Percentiles rank a stretch among this genome's conserved stretches.
These are phyloP conservation scores for Leucophenga varia DNA, from an alignment of 1,140 invertebrate genomes.

Conservation along the genomic window DNA sequence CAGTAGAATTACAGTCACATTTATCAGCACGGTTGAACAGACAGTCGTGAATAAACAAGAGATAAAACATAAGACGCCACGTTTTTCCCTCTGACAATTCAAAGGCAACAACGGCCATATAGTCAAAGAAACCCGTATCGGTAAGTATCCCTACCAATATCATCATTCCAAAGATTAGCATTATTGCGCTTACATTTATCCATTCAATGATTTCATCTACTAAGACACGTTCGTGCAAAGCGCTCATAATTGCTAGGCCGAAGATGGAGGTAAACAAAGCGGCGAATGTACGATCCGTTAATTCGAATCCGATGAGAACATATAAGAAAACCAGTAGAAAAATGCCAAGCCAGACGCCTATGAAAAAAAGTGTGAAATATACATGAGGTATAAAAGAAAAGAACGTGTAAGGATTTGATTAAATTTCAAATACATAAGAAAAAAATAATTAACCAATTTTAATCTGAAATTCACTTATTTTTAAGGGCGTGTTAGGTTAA, in stretches of 20 bases:
- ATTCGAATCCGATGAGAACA: conserved; percentile 40
- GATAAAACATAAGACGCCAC: conserved; percentile 75
- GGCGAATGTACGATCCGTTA: conserved; percentile 74
- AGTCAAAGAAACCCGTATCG: conserved; percentile 84
- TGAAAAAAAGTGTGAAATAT: too few species aligned
- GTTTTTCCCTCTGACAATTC: conserved; percentile 74
- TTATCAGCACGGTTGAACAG: conserved; percentile 79
- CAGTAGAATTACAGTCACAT: conserved; percentile 80
- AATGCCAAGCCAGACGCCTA: conserved; percentile 69
- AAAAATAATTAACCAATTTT: too few species aligned
- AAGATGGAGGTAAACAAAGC: conserved; percentile 74
- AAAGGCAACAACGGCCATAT: conserved; percentile 72
- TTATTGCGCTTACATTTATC: conserved; percentile 80
- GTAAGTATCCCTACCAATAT: conserved; percentile 78
- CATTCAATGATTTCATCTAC: conserved; percentile 73
- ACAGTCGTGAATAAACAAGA: conserved; percentile 77
- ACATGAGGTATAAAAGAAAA: too few species aligned
- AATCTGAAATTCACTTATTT: too few species aligned
- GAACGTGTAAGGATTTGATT: too few species aligned
- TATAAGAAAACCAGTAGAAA: conserved; percentile 72
- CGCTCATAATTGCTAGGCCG: conserved; percentile 69
- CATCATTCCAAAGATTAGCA: conserved; percentile 87
- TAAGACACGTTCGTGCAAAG: conserved; percentile 69
- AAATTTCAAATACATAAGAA: too few species aligned
- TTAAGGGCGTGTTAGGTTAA: too few species aligned